Conservation (phyloP, 2,113 vertebrate species). For the Pterocles gutturalis region DNA sequence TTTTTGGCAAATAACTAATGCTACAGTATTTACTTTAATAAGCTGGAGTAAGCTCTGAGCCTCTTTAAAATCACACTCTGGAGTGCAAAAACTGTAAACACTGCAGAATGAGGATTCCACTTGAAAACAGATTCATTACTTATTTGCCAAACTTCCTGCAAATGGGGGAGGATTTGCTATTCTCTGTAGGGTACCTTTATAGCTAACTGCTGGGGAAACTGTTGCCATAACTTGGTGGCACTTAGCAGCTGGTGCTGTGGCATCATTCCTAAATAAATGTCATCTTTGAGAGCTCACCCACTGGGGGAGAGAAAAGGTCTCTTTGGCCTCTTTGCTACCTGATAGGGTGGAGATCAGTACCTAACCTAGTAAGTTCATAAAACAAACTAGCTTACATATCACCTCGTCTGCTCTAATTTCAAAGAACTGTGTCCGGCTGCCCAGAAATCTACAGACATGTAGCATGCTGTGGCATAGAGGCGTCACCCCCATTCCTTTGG, state of each 20-base stretch:
- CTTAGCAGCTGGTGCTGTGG: background rate
- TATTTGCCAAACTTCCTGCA: background rate
- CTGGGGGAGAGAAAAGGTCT: background rate
- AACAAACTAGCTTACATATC: background rate
- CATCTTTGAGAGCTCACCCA: background rate
- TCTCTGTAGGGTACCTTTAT: background rate
- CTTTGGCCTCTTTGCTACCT: background rate
- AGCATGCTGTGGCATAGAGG: background rate
- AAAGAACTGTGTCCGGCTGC: background rate
- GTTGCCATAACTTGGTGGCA: background rate
- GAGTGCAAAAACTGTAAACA: constrained; percentile 17
- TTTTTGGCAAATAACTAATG: constrained; percentile 41
- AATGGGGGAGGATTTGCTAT: background rate
- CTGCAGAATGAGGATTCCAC: background rate
- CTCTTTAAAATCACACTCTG: constrained; percentile 36
- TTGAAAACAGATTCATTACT: background rate
- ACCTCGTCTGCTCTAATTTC: background rate
- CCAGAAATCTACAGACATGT: background rate
- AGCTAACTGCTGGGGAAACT: background rate
- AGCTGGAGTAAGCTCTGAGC: background rate
- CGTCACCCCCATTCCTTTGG: background rate
- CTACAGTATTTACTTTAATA: constrained; percentile 57
- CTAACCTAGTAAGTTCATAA: background rate
- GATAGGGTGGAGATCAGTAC: background rate
- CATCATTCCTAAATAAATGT: background rate